Evolutionary conservation across 2,113 vertebrate genomes (phyloP).

Genomic region (Pan troglodytes): NHGRI_mPanTro3-v2.1_pri NC_072411.2:61562001-61562500

Average conservation of each 20-base stretch:
- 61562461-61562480: slow-evolving; percentile 15
- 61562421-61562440: slow-evolving; percentile 36
- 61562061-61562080: slow-evolving; percentile 30
- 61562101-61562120: slow-evolving; percentile 60
- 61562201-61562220: not conserved
- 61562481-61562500: not conserved
- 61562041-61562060: slow-evolving; percentile 40
- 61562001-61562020: slow-evolving; percentile 49
- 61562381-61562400: not conserved
- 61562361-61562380: slow-evolving; percentile 32
- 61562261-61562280: not conserved
- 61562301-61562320: not conserved
- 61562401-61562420: slow-evolving; percentile 17
- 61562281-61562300: slow-evolving; percentile 26
- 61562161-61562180: not conserved
- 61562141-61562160: slow-evolving; percentile 6
- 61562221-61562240: slow-evolving; percentile 48
- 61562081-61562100: slow-evolving; percentile 65
- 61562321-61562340: not conserved
- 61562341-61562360: slow-evolving; percentile 38
- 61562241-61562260: not conserved
- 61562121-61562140: slow-evolving; percentile 53
- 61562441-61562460: not conserved
- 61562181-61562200: not conserved
- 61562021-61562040: slow-evolving; percentile 46